Evolutionary conservation across 2,888 invertebrate genomes (phyloP).

Genomic region (Ophion ellenae): DNA sequence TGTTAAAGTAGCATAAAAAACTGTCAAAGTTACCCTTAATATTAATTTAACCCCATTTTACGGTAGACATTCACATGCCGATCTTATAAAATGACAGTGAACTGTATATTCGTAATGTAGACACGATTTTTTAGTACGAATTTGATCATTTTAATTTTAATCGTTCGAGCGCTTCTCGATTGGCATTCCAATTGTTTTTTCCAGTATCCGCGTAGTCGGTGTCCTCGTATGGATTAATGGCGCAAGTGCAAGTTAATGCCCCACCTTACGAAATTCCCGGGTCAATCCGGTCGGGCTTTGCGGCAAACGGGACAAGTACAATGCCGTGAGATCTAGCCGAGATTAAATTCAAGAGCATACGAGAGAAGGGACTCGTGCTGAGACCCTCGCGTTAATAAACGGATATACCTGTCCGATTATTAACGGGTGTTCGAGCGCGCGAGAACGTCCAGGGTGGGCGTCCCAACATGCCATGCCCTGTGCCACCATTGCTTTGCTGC

Average conservation of each 20-base stretch:
- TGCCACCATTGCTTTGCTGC: conserved; percentile 49
- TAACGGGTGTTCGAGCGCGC: conserved; percentile 66
- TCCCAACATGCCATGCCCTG: conserved; percentile 51
- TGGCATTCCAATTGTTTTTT: too few relatives aligned
- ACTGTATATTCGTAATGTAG: too few relatives aligned
- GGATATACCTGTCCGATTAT: conserved; percentile 70
- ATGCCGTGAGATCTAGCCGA: conserved; percentile 48
- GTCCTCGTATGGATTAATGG: conserved; percentile 11
- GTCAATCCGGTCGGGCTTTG: conserved; percentile 33
- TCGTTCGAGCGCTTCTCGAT: too few relatives aligned
- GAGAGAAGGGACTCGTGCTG: conserved; percentile 43
- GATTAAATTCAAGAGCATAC: conserved; percentile 63
- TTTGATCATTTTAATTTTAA: too few relatives aligned
- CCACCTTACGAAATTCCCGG: conserved; percentile 21
- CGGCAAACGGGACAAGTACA: conserved; percentile 47
- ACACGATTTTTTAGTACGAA: too few relatives aligned
- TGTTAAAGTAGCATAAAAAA: too few relatives aligned
- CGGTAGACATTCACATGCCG: too few relatives aligned
- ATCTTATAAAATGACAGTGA: too few relatives aligned
- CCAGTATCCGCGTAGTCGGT: too few relatives aligned
- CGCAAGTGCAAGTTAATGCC: conserved; percentile 11
- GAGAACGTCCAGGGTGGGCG: conserved; percentile 44
- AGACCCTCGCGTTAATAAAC: conserved; percentile 64
- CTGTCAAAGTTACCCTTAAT: too few relatives aligned
- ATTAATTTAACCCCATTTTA: too few relatives aligned